Evolutionary conservation across 2,113 vertebrate species (phyloP), one percentile per base, ranked within the genome.

Genomic region (Romanogobio albipinnatus): DNA sequence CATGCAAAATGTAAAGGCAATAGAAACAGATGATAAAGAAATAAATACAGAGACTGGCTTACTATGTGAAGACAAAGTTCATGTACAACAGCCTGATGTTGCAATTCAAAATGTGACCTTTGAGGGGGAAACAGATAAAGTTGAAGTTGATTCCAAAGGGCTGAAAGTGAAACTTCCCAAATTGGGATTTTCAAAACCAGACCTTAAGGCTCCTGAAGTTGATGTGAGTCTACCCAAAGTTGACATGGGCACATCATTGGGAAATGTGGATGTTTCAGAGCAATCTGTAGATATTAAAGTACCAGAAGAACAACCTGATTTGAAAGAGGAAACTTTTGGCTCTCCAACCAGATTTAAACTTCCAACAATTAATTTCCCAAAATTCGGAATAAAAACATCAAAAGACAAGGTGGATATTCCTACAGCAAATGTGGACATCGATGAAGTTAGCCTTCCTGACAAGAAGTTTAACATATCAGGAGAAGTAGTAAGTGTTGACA

Each of bases 331-430:
- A 3, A 62, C 22, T 14, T n/a, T 62, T 81, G 24, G 43, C 78
- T 83, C 88, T 56, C 80, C 85, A 73, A 78, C 85, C 29, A 87
- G 81, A 79, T 89, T 88, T 82, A 90, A 85, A 87, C 58, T 88
- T 51, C 87, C 87, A 51, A 64, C 82, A 76, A 74, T 90, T 10
- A 68, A 59, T 58, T 78, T 90, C 9, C 89, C 87, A 19, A 87
- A 85, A 82, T 88, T 90, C 84, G 84, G 81, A 81, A 9, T 29
- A 9, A 84, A 86, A 86, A 39, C 43, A 75, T 51, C 88, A 64
- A 84, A 86, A 3, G 66, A 51, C 1, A 39, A 15, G 51, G 29
- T 70, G 2, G n/a, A 79, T 17, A 66, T 26, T 33, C 15, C 81
- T 59, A 83, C 26, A 26, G 59, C 61, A 39, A 8, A 78, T 45